Conservation (phyloP, 2,113 vertebrate species). For the Strix uralensis region DNA sequence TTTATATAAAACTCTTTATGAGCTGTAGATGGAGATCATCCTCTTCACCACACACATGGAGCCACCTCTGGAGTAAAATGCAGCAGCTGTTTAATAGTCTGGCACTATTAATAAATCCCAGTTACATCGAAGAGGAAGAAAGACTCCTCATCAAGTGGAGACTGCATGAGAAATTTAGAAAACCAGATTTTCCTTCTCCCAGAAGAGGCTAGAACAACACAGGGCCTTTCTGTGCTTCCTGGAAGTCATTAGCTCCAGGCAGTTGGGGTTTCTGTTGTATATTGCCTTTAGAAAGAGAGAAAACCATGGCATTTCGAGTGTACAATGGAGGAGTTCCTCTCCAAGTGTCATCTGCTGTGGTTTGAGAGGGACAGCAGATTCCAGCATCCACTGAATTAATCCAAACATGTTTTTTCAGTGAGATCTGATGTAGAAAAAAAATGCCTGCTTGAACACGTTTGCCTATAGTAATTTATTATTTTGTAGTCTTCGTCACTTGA, state of each 20-base stretch:
- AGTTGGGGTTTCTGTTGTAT: not conserved
- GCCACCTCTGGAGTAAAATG: slow-evolving; percentile 9
- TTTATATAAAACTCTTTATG: slow-evolving; percentile 62
- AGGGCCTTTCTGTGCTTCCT: not conserved
- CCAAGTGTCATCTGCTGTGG: not conserved
- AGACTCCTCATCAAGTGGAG: not conserved
- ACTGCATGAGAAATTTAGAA: not conserved
- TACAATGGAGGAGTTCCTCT: not conserved
- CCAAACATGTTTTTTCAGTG: not conserved
- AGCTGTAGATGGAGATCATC: slow-evolving; percentile 55
- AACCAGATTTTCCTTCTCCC: not conserved
- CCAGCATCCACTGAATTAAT: not conserved
- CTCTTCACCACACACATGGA: slow-evolving; percentile 13
- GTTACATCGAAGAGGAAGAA: not conserved
- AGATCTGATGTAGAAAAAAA: not conserved
- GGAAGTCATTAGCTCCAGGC: not conserved
- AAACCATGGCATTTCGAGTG: not conserved
- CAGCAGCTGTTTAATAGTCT: not conserved
- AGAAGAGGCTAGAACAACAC: not conserved
- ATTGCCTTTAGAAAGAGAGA: not conserved
- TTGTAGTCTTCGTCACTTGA: not conserved
- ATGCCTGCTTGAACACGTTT: not conserved
- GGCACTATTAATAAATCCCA: not conserved
- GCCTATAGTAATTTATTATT: not conserved
- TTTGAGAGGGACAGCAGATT: not conserved